A percentile compares a stretch with the other conserved stretches of the same genome.
Evolutionary conservation across 1,140 invertebrate species (phyloP).

Genomic region (Potamilus streckersoni): DNA sequence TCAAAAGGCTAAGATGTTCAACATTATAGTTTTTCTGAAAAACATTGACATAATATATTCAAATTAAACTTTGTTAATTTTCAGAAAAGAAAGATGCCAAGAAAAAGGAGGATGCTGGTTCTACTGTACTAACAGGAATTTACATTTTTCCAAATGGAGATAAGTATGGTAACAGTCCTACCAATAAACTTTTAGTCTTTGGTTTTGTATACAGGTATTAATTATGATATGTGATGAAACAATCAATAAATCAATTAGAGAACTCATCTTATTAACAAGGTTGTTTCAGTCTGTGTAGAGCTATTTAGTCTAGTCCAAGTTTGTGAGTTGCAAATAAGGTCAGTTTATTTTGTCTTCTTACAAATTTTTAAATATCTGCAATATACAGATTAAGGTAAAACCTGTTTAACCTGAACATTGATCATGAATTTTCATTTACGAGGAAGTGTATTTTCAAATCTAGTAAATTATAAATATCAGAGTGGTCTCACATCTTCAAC

Average conservation of each 20-base stretch:
- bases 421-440: too few species aligned
- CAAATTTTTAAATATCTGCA: too few species aligned
- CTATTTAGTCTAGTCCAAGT: too few species aligned
- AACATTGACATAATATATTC: background rate
- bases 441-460: too few species aligned
- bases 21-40: too few species aligned
- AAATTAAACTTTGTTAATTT: constrained; percentile 4
- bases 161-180: constrained; percentile 55
- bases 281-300: background rate
- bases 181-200: background rate
- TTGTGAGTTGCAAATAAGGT: too few species aligned
- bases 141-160: constrained; percentile 65
- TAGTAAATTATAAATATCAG: too few species aligned
- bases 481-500: too few species aligned
- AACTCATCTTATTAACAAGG: background rate
- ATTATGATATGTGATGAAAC: background rate
- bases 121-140: constrained; percentile 39
- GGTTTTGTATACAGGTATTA: background rate
- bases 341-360: too few species aligned
- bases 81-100: constrained; percentile 59
- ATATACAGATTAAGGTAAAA: too few species aligned
- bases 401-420: too few species aligned
- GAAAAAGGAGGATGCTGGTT: constrained; percentile 45
- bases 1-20: too few species aligned
- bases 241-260: background rate